These are phyloP conservation scores for Drosophila parthenogenetica DNA, from an alignment of 2,888 invertebrate genomes.

Conservation along the genomic window DNA sequence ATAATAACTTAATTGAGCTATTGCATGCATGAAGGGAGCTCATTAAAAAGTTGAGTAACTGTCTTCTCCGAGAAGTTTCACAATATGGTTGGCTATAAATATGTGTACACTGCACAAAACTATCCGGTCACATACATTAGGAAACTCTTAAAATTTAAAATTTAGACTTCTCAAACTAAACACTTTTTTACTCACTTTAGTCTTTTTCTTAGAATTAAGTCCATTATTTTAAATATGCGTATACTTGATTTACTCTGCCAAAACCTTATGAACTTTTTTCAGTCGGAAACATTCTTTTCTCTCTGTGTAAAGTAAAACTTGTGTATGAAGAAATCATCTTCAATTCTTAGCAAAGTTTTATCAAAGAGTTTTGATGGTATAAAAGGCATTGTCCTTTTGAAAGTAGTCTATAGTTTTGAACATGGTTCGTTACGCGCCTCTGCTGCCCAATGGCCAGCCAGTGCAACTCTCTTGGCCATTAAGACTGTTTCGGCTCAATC, in stretches of 20 bases:
- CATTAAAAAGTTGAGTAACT: slow-evolving; percentile 67
- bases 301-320: slow-evolving; percentile 2
- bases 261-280: too few relatives aligned
- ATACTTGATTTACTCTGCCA: too few relatives aligned
- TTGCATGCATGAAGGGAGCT: slow-evolving; percentile 66
- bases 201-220: too few relatives aligned
- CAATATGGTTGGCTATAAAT: slow-evolving; percentile 6
- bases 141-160: too few relatives aligned
- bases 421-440: slow-evolving; percentile 73
- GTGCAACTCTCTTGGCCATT: slow-evolving; percentile 71
- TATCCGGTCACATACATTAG: too few relatives aligned
- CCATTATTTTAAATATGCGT: too few relatives aligned
- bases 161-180: too few relatives aligned
- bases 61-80: slow-evolving; percentile 6
- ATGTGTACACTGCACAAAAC: not conserved
- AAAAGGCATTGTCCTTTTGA: slow-evolving; percentile 31
- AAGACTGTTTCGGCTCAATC: slow-evolving; percentile 63
- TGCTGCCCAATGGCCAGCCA: slow-evolving; percentile 58
- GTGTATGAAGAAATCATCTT: not conserved
- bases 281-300: not conserved
- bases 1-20: slow-evolving; percentile 76
- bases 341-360: not conserved
- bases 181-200: too few relatives aligned
- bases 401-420: slow-evolving; percentile 30
- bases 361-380: slow-evolving; percentile 24